Evolutionary conservation across 2,888 invertebrate species (phyloP).

Genomic region (Scaptomyza tumidula): DNA sequence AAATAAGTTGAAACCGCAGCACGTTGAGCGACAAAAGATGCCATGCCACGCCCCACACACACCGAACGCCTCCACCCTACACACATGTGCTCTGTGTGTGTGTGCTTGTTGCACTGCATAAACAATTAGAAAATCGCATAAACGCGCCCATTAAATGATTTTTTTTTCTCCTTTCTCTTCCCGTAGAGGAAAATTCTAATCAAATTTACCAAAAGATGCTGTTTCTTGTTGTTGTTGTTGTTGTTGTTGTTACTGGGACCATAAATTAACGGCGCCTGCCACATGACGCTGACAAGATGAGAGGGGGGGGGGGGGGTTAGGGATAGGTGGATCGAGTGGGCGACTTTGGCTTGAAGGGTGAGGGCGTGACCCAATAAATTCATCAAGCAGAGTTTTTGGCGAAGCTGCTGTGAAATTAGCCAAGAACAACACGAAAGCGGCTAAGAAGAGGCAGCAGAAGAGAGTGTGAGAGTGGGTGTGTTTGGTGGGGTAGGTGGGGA

Average conservation of each 20-base stretch:
- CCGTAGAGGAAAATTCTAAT: conserved; percentile 28
- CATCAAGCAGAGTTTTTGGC: conserved; percentile 42
- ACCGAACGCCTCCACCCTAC: conserved; percentile 1
- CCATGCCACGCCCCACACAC: conserved; percentile 49
- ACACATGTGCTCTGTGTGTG: conserved; percentile 12
- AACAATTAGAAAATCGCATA: conserved; percentile 72
- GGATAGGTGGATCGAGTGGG: background rate
- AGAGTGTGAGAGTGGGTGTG: no score
- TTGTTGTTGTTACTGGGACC: conserved; percentile 18
- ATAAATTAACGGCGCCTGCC: conserved; percentile 58
- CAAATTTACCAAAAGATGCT: conserved; percentile 12
- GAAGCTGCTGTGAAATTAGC: conserved; percentile 26
- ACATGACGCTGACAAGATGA: conserved; percentile 52
- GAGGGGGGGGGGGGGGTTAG: background rate
- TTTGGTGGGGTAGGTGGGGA: background rate
- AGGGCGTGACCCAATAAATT: conserved; percentile 57
- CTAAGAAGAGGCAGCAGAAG: no score
- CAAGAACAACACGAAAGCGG: background rate
- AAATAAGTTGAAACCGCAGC: conserved; percentile 49
- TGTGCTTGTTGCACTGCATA: conserved; percentile 61
- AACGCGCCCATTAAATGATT: conserved; percentile 66
- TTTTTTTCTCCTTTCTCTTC: conserved; percentile 37
- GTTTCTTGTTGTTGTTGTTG: no score
- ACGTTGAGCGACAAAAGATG: conserved; percentile 55
- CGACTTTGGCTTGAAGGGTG: background rate